These are phyloP conservation scores for Drosophila tanythrix DNA, from an alignment of 2,888 invertebrate genomes.

Conservation along the genomic window DNA sequence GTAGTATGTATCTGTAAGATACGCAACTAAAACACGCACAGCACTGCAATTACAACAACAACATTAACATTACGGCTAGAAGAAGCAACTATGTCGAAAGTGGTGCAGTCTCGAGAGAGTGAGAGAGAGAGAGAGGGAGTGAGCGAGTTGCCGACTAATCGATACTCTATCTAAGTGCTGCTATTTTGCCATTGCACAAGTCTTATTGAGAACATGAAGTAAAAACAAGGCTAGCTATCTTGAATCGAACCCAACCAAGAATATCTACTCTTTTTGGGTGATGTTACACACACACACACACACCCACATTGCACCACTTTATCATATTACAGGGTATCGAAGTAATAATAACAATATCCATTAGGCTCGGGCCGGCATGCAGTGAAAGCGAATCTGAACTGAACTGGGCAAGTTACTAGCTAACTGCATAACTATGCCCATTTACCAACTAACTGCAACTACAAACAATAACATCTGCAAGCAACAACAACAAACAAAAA, in stretches of 20 bases:
- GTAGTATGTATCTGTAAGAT: slow-evolving; percentile 23
- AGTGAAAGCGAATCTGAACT: slow-evolving; percentile 48
- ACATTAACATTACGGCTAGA: not conserved
- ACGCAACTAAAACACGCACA: slow-evolving; percentile 27
- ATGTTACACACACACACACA: not conserved
- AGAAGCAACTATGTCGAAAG: not conserved
- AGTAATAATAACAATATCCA: slow-evolving; percentile 3
- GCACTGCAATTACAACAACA: slow-evolving; percentile 37
- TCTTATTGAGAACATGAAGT: not conserved
- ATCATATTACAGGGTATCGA: slow-evolving; percentile 16
- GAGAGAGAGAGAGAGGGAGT: not conserved
- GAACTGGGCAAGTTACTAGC: slow-evolving; percentile 25
- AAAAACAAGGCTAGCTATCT: not conserved
- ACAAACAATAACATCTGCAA: slow-evolving; percentile 33
- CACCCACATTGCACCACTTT: not conserved
- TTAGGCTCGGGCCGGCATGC: slow-evolving; percentile 16
- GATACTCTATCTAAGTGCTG: not conserved
- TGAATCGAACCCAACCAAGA: not conserved
- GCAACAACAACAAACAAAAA: slow-evolving; percentile 14
- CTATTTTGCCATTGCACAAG: not conserved
- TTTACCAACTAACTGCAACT: slow-evolving; percentile 47
- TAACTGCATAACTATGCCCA: slow-evolving; percentile 49
- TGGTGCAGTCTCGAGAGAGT: not conserved
- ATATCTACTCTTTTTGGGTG: not conserved
- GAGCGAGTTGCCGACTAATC: not conserved